Evolutionary conservation across 2,888 invertebrate genomes (phyloP).

Genomic region (Agriotes lineatus): DNA sequence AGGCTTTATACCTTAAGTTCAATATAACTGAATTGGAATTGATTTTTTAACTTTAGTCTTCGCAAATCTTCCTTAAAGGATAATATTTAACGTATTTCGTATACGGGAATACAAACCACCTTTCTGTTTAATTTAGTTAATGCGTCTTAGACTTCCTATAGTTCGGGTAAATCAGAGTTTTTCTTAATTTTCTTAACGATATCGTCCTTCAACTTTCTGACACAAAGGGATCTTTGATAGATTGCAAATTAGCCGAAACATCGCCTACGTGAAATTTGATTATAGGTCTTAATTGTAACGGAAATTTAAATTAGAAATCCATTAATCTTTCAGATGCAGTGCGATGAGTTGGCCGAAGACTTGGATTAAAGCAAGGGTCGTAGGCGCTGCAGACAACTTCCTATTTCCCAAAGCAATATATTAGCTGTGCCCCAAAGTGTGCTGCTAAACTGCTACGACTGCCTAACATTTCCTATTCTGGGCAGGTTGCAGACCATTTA

Average conservation of each 20-base stretch:
- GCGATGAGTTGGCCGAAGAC: neutral
- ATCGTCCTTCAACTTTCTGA: neutral
- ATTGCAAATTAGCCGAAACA: neutral
- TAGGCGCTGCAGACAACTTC: neutral
- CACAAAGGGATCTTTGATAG: neutral
- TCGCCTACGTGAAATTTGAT: neutral
- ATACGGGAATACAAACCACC: too few relatives aligned
- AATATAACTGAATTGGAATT: too few relatives aligned
- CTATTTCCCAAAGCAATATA: neutral
- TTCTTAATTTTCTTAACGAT: too few relatives aligned
- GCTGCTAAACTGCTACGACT: neutral
- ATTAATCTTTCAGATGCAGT: slow-evolving; percentile 15
- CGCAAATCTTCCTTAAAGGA: too few relatives aligned
- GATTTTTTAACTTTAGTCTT: too few relatives aligned
- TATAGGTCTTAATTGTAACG: neutral
- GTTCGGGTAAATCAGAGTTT: too few relatives aligned
- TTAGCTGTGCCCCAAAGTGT: neutral
- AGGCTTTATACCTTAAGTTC: too few relatives aligned
- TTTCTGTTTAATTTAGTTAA: too few relatives aligned
- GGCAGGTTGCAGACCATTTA: neutral
- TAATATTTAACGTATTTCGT: too few relatives aligned
- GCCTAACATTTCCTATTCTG: neutral
- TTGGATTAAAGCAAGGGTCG: neutral
- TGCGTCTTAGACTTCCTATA: too few relatives aligned
- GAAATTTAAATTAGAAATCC: slow-evolving; percentile 18